These are phyloP conservation scores for Sympetrum striolatum DNA, from an alignment of 2,888 invertebrate species.

Conservation along the genomic window DNA sequence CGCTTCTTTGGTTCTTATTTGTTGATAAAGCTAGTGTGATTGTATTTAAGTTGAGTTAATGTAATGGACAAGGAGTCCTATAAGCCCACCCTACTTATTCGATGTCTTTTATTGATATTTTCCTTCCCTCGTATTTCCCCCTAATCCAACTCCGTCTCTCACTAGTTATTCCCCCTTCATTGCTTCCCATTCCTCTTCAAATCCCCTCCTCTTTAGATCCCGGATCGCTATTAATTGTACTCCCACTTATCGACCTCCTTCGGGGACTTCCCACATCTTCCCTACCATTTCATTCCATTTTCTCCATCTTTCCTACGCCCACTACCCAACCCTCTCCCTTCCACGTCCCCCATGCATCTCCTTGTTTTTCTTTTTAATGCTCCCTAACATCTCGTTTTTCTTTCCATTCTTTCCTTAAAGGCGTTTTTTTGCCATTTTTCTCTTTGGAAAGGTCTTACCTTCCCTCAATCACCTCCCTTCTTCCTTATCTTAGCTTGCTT, in stretches of 20 bases:
- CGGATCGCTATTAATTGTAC: background rate
- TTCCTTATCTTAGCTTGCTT: background rate
- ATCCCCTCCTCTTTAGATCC: background rate
- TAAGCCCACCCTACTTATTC: too few relatives aligned
- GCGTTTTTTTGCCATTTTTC: too few relatives aligned
- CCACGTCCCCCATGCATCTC: background rate
- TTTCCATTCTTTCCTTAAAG: background rate
- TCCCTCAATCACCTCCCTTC: background rate
- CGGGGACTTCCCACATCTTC: background rate
- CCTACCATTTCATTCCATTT: background rate
- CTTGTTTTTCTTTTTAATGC: background rate
- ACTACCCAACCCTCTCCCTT: background rate
- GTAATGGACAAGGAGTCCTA: too few relatives aligned
- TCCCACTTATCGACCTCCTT: background rate
- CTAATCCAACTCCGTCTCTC: too few relatives aligned
- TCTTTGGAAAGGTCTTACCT: too few relatives aligned
- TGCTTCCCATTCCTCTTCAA: background rate
- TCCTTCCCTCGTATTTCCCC: too few relatives aligned
- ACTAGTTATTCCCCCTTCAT: background rate
- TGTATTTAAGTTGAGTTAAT: too few relatives aligned
- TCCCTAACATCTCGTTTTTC: background rate
- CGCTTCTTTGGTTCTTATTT: too few relatives aligned
- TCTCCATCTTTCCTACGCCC: background rate
- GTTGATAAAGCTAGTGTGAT: too few relatives aligned
- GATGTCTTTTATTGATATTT: too few relatives aligned